Base-by-base conservation (phyloP, 2,797 vertebrate species). In the Clarias platycephalus region DNA sequence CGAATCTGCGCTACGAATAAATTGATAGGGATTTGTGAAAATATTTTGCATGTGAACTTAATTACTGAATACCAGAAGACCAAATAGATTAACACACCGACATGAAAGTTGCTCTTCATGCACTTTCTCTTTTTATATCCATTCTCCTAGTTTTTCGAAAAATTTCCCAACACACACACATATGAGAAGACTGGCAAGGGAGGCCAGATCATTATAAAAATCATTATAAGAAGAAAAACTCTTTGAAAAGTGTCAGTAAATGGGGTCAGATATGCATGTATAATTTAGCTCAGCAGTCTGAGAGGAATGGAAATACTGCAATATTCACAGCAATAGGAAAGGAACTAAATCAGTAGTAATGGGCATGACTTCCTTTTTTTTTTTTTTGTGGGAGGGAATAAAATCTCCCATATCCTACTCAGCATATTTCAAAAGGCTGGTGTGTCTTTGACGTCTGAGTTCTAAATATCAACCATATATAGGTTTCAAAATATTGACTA, bases 191-290 rank as follows among this genome's bases (percentile, higher is more conserved):
- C 57, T 37, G 31, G 28, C 28, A n/a, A 67, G 72, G 37, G 31
- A 49, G 57, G 72, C 80, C 78, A 53, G 76, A 84, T 80, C 40
- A 80, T 80, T 84, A 72, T 64, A 72, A 84, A 71, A 79, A 81
- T 85, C 70, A 85, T 76, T 85, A 76, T 76, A 60, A 80, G 68
- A 55, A 44, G 83, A 49, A 80, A 85, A 84, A 72, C 76, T 63
- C 31, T 64, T 79, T 63, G 78, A 84, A 79, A 72, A 64, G 57
- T 64, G 44, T 74, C 83, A 85, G 83, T 81, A 57, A 85, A 81
- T 72, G 83, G 60, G 83, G 68, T 81, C 78, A 37, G 78, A 74
- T 74, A 64, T 44, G 68, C 40, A 74, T 85, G 75, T 64, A 81
- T 85, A 81, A 85, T 85, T 85, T 37, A 85, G 44, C 58, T 74